Evolutionary conservation across 2,113 vertebrate species (phyloP), one percentile per base, ranked within the genome.

Genomic region (Pao palembangensis): DNA sequence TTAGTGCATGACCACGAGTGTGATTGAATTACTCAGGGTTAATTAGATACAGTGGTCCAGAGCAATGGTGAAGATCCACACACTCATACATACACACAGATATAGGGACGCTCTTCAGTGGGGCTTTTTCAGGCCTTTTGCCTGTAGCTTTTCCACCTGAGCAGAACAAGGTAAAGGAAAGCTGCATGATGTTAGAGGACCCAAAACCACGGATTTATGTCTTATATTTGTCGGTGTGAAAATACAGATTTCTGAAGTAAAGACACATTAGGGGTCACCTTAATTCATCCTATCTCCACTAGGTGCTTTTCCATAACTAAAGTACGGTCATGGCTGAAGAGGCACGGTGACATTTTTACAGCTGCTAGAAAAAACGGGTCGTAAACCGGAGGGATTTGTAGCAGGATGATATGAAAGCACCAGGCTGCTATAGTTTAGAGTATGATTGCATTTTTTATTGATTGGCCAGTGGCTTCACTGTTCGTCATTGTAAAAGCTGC

Each of bases 11-110:
- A 56, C 42, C 15, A 59, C 53, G 61, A 72, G 78, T 76, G 67
- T 76, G 69, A 87, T 83, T 85, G 75, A 83, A 87, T 86, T 85
- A 88, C 81, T 75, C 62, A 71, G 79, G 73, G 78, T 84, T 85
- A 85, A 87, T 87, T 83, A 69, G 73, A 82, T 85, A 86, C 67
- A 73, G 47, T 65, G 49, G 70, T 81, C 75, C 58, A 75, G 70
- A 72, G 55, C 76, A 68, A 77, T 72, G 74, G 75, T 63, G 60
- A 52, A 70, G 16, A 21, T 31, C 69, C 65, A 61, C 41, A 57
- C 48, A 64, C 46, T 52, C 55, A 58, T 44, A 56, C 46, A 62
- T 60, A 55, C 56, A 74, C 47, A 51, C 44, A 55, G 46, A 54
- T 5, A 52, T 42, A 61, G 55, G 52, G 60, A 70, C 78, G 66